Conservation (phyloP, 1,140 invertebrate genomes). For the Zeugodacus cucurbitae region DNA sequence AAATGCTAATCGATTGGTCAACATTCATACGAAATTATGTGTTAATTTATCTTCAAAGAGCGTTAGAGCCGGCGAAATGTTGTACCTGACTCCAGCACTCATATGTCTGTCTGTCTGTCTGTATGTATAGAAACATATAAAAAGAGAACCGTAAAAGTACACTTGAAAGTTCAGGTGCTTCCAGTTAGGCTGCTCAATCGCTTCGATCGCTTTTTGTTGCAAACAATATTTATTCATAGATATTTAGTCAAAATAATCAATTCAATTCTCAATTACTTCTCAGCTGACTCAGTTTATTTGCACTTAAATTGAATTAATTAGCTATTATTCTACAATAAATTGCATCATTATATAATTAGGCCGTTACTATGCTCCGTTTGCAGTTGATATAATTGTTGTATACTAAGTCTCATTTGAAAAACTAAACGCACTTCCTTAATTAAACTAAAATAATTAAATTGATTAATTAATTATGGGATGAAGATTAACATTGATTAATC, state of each 20-base stretch:
- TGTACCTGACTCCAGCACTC: background rate
- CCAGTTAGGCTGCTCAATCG: background rate
- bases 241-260: background rate
- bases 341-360: background rate
- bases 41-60: constrained; percentile 38
- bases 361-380: too few relatives aligned
- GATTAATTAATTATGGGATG: too few relatives aligned
- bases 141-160: constrained; percentile 18
- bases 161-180: background rate
- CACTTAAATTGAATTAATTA: background rate
- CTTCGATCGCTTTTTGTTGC: background rate
- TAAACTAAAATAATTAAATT: too few relatives aligned
- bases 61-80: background rate
- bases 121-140: background rate
- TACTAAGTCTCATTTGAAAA: too few relatives aligned
- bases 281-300: background rate
- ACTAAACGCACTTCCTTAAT: too few relatives aligned
- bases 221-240: background rate
- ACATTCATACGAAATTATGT: constrained; percentile 48
- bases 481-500: too few relatives aligned
- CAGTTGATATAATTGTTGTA: too few relatives aligned
- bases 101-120: background rate
- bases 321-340: background rate
- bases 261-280: background rate
- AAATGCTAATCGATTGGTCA: constrained; percentile 55